Conservation (phyloP, 2,888 invertebrate species). For the Sphecodes monilicornis region DNA sequence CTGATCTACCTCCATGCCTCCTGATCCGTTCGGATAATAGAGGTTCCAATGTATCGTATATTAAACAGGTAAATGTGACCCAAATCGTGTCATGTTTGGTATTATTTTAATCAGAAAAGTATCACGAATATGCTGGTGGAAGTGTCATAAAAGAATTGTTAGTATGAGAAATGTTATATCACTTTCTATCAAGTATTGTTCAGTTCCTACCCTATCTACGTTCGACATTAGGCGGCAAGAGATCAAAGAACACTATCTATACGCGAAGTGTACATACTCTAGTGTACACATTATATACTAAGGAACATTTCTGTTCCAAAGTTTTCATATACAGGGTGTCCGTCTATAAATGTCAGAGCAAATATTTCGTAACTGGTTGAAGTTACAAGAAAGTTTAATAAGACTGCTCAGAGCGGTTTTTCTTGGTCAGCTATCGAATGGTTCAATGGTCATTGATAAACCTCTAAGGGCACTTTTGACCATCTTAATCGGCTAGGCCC, state of each 20-base stretch:
- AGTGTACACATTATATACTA: neutral
- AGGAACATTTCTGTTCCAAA: neutral
- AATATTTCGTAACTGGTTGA: too few relatives aligned
- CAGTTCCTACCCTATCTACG: neutral
- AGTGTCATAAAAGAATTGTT: neutral
- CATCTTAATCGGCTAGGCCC: too few relatives aligned
- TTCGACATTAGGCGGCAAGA: neutral
- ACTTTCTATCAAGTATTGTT: neutral
- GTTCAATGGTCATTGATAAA: too few relatives aligned
- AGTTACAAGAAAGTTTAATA: too few relatives aligned
- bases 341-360: too few relatives aligned
- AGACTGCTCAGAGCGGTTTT: too few relatives aligned
- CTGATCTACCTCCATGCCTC: too few relatives aligned
- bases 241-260: neutral
- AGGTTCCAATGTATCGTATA: neutral
- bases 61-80: too few relatives aligned
- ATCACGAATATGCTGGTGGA: neutral
- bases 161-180: neutral
- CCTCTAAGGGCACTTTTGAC: too few relatives aligned
- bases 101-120: neutral
- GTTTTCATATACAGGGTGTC: too few relatives aligned
- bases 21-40: neutral
- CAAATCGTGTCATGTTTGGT: neutral
- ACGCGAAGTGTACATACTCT: neutral
- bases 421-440: too few relatives aligned